Evolutionary conservation across 2,888 invertebrate species (phyloP), one percentile per base, ranked within the genome.

Genomic region (Dichetophora obliterata): DNA sequence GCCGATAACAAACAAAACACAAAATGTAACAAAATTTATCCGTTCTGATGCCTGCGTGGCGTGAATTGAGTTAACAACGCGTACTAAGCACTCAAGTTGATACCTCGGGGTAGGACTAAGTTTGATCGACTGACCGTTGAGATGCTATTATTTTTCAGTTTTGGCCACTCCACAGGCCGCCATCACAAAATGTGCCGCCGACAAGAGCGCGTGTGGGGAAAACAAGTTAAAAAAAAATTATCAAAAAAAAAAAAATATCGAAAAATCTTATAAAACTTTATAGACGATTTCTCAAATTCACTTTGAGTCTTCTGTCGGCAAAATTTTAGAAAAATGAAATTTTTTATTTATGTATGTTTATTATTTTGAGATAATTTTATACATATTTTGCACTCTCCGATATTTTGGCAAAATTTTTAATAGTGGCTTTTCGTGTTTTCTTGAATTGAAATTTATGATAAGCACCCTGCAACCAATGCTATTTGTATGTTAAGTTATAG

Each of bases 111-210:
- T 66, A 71, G 76, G 76, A 76, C 76, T 71, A 76, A 63, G 71
- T 76, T 65, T 57, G 43, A 71, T 54, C 65, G 76, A 71, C 63
- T 76, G 65, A 75, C 43, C 31, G 65, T 61, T 37, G 74, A 54
- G 50, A 68, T 68, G 48, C 24, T 68, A 68, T 68, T 68, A 59
- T 59, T 72, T 43, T 72, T 11, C 71, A 59, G 34, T 73, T 37
- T 59, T 27, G 19, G 50, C 14, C 43, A 43, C 43, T 43, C 43
- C 43, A 43, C 43, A 43, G 43, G 43, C 43, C 43, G 43, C 43
- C 43, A 43, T 43, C 11, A 14, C 5, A 43, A 43, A 43, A 43
- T 14, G 2, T 43, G 43, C 6, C 43, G 43, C 14, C 43, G 6
- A 11, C 43, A 14, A 43, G 43, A 43, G 43, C 43, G 11, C 11